Conservation (phyloP, 2,888 invertebrate species). For the Branchipolynoe longqiensis region DNA sequence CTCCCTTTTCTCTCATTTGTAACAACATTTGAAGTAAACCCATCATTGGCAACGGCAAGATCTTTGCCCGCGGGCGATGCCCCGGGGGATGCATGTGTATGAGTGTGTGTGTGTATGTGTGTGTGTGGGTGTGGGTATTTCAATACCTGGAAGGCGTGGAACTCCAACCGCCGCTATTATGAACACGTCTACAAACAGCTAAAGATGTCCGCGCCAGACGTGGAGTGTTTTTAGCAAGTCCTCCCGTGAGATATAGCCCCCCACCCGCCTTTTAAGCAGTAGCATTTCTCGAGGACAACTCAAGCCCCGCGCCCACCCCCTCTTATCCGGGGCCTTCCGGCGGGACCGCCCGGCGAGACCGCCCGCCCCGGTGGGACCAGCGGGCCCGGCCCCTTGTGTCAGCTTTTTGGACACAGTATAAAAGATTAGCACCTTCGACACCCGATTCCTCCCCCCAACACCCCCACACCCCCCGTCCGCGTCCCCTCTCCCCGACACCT, state of each 20-base stretch:
- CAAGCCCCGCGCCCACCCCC: not conserved
- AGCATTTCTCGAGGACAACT: conserved; percentile 17
- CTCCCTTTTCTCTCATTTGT: not conserved
- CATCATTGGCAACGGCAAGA: not conserved
- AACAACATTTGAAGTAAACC: conserved; percentile 24
- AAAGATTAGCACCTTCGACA: conserved; percentile 39
- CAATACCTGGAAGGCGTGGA: no score
- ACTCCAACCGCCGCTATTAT: not conserved
- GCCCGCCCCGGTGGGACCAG: not conserved
- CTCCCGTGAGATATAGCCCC: not conserved
- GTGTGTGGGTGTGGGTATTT: no score
- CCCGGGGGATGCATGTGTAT: not conserved
- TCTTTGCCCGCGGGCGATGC: not conserved
- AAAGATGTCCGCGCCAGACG: not conserved
- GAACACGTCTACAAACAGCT: conserved; percentile 10
- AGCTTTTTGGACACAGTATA: conserved; percentile 6
- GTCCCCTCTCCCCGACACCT: no score
- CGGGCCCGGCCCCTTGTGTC: conserved; percentile 1
- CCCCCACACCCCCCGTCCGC: no score
- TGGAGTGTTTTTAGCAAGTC: conserved; percentile 22
- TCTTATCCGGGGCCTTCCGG: not conserved
- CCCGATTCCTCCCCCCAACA: not conserved
- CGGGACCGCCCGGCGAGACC: not conserved
- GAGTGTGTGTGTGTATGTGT: not conserved
- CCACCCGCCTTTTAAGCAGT: not conserved